These are phyloP conservation scores for Xylocampa areola DNA, from an alignment of 2,888 invertebrate genomes.

Conservation along the genomic window DNA sequence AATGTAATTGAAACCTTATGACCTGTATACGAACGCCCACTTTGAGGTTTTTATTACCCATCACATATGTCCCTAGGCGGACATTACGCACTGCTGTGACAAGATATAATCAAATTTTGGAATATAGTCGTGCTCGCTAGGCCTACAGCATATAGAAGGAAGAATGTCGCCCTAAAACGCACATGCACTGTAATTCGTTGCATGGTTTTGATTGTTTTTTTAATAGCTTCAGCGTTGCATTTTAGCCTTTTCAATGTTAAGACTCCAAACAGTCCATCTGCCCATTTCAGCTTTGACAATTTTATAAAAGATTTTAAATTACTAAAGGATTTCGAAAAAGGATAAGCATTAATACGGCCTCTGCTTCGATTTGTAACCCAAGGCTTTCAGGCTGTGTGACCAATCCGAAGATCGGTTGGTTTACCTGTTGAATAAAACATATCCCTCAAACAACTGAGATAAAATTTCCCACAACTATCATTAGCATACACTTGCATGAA, in stretches of 20 bases:
- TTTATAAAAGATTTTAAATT: slow-evolving; percentile 1
- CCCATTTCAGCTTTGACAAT: slow-evolving; percentile 31
- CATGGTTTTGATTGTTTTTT: slow-evolving; percentile 48
- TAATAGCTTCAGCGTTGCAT: slow-evolving; percentile 29
- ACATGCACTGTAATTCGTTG: slow-evolving; percentile 47
- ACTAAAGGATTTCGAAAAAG: too few species aligned
- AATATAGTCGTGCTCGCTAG: neutral
- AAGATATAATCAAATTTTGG: too few species aligned
- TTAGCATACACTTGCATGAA: slow-evolving; percentile 46
- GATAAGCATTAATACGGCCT: neutral
- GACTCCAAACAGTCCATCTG: slow-evolving; percentile 7
- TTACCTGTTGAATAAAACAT: too few species aligned
- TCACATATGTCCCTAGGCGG: neutral
- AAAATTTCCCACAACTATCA: too few species aligned
- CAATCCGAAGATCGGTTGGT: too few species aligned
- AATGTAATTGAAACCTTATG: neutral
- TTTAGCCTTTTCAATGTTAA: slow-evolving; percentile 8
- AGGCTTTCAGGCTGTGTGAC: too few species aligned
- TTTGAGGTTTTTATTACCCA: neutral
- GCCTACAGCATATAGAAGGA: neutral
- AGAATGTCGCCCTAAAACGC: slow-evolving; percentile 34
- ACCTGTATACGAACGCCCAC: neutral
- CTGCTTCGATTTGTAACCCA: neutral
- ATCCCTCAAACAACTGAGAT: too few species aligned
- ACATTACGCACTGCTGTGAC: neutral